Conservation (phyloP, 2,113 vertebrate genomes). For the Eurystomus gularis region DNA sequence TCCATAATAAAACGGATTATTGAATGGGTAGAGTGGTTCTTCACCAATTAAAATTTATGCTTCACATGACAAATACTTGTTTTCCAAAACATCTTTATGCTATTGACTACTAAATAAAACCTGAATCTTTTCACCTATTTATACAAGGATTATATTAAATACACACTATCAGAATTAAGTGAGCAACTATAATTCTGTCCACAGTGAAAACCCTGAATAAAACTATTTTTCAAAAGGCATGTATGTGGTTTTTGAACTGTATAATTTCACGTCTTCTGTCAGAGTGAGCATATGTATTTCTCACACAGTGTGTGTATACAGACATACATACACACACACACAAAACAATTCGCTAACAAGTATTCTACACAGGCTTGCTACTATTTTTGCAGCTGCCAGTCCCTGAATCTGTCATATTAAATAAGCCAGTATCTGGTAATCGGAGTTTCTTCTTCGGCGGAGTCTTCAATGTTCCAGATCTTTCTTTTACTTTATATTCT, state of each 20-base stretch:
- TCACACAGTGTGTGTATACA: slow-evolving; percentile 73
- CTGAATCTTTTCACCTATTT: slow-evolving; percentile 87
- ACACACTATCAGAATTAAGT: slow-evolving; percentile 84
- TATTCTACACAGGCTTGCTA: slow-evolving; percentile 89
- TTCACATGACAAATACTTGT: slow-evolving; percentile 91
- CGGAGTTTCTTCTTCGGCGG: slow-evolving; percentile 97
- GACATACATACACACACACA: slow-evolving; percentile 70
- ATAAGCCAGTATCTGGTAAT: slow-evolving; percentile 84
- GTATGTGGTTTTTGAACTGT: slow-evolving; percentile 92
- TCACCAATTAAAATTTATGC: slow-evolving; percentile 80
- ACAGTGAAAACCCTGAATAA: slow-evolving; percentile 99
- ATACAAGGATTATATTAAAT: slow-evolving; percentile 83
- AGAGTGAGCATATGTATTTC: slow-evolving; percentile 81
- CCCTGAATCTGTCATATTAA: slow-evolving; percentile 92
- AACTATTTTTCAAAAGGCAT: slow-evolving; percentile 91
- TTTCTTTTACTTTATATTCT: slow-evolving; percentile 99
- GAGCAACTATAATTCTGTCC: slow-evolving; percentile 87
- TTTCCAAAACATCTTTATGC: slow-evolving; percentile 79
- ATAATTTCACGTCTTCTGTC: slow-evolving; percentile 86
- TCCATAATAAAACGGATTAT: slow-evolving; percentile 73
- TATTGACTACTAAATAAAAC: slow-evolving; percentile 89
- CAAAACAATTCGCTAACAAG: slow-evolving; percentile 74
- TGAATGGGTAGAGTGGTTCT: slow-evolving; percentile 75
- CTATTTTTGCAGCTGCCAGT: slow-evolving; percentile 88
- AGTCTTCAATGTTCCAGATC: slow-evolving; percentile 96